These are phyloP conservation scores for Parelbella ahira DNA, from an alignment of 2,888 invertebrate genomes.

Conservation along the genomic window DNA sequence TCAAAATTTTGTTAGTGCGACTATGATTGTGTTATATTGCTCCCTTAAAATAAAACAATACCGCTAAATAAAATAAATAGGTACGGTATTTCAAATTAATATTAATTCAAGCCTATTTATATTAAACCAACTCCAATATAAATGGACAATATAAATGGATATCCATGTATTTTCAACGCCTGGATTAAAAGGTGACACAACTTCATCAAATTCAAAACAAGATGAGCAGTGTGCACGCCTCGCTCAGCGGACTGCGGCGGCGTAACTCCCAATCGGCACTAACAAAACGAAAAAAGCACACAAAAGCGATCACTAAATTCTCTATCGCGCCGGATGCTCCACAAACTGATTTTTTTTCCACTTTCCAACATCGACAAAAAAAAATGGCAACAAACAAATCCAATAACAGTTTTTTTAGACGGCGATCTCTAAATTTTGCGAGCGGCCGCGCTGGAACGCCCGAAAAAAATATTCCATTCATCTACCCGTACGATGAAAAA, in stretches of 20 bases:
- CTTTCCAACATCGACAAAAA: slow-evolving; percentile 35
- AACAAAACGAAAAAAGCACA: slow-evolving; percentile 20
- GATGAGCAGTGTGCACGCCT: slow-evolving; percentile 5
- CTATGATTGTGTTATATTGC: too few species aligned
- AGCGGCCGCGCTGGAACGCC: slow-evolving; percentile 36
- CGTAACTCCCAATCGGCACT: slow-evolving; percentile 11
- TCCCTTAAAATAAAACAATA: too few species aligned
- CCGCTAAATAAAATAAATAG: too few species aligned
- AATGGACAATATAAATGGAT: too few species aligned
- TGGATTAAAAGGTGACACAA: too few species aligned
- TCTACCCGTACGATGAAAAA: slow-evolving; percentile 40
- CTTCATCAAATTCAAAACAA: too few species aligned
- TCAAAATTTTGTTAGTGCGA: too few species aligned
- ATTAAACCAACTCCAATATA: too few species aligned
- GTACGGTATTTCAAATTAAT: too few species aligned
- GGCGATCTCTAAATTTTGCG: slow-evolving; percentile 43
- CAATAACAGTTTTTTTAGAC: slow-evolving; percentile 40
- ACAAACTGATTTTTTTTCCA: slow-evolving; percentile 31
- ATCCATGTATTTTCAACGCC: too few species aligned
- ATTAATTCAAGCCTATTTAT: too few species aligned
- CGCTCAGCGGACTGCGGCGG: slow-evolving; percentile 10
- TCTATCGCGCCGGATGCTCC: slow-evolving; percentile 7
- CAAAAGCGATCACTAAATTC: slow-evolving; percentile 25
- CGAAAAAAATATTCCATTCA: slow-evolving; percentile 49
- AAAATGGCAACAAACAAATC: slow-evolving; percentile 33